phyloP scores from a whole-genome alignment of 2,888 invertebrate species.

The Drosophila mulleri region DNA sequence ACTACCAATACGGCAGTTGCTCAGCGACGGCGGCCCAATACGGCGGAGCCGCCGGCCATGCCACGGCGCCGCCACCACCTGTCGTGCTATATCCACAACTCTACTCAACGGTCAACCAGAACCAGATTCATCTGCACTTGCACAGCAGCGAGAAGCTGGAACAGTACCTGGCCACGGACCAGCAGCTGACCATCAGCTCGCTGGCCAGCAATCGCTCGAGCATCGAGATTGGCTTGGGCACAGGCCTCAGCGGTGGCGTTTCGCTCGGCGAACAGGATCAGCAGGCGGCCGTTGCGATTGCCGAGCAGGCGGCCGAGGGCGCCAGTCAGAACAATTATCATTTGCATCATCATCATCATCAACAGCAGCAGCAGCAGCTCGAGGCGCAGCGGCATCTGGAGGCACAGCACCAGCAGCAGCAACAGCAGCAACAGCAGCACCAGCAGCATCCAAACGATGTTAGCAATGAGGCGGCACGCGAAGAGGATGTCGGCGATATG shows the following conservation, averaged over 20 bases:
- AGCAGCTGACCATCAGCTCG: slow-evolving; percentile 87
- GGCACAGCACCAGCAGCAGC: slow-evolving; percentile 40
- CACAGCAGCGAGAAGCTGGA: slow-evolving; percentile 89
- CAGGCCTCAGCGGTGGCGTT: slow-evolving; percentile 39
- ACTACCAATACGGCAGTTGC: slow-evolving; percentile 88
- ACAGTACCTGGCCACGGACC: slow-evolving; percentile 87
- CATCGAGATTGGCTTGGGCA: slow-evolving; percentile 86
- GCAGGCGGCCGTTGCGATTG: slow-evolving; percentile 46
- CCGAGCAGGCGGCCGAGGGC: slow-evolving; percentile 43
- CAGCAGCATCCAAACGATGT: slow-evolving; percentile 47
- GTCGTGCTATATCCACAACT: slow-evolving; percentile 92
- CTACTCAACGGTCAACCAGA: slow-evolving; percentile 94
- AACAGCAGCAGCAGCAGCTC: slow-evolving; percentile 28
- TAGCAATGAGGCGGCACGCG: slow-evolving; percentile 59
- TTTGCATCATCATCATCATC: slow-evolving; percentile 60
- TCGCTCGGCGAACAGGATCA: slow-evolving; percentile 79
- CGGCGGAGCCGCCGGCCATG: slow-evolving; percentile 48
- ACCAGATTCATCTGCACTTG: slow-evolving; percentile 93
- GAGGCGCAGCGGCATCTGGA: slow-evolving; percentile 81
- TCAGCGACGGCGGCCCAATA: slow-evolving; percentile 75
- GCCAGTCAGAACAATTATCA: slow-evolving; percentile 58
- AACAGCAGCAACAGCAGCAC: slow-evolving; percentile 18
- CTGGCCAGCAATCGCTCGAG: slow-evolving; percentile 85
- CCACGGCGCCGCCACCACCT: slow-evolving; percentile 86
- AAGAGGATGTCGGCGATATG: slow-evolving; percentile 85